These are phyloP conservation scores for Drosophila hamatofila DNA, from an alignment of 2,888 invertebrate genomes.

Conservation along the genomic window DNA sequence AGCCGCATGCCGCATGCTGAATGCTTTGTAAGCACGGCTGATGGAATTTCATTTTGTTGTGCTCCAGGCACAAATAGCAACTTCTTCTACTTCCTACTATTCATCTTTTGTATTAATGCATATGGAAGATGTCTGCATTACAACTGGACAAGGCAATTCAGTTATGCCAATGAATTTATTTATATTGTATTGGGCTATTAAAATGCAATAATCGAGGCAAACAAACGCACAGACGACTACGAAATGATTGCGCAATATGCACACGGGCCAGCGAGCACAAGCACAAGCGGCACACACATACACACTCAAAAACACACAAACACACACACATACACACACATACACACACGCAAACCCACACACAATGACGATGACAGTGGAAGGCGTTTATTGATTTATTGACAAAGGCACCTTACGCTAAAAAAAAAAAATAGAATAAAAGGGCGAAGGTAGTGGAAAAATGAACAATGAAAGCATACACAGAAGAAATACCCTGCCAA, in stretches of 20 bases:
- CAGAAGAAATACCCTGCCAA: slow-evolving; percentile 17
- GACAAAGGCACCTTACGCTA: slow-evolving; percentile 49
- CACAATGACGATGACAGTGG: slow-evolving; percentile 60
- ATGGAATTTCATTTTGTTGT: slow-evolving; percentile 63
- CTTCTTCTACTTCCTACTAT: background rate
- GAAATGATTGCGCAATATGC: slow-evolving; percentile 75
- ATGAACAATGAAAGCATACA: background rate
- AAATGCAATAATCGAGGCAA: slow-evolving; percentile 65
- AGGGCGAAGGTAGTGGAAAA: background rate
- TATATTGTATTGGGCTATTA: slow-evolving; percentile 70
- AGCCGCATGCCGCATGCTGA: slow-evolving; percentile 24
- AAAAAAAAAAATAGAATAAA: slow-evolving; percentile 12
- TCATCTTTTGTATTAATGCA: slow-evolving; percentile 30
- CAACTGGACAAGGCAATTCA: slow-evolving; percentile 16
- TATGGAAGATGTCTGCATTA: slow-evolving; percentile 51
- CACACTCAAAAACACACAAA: slow-evolving; percentile 5
- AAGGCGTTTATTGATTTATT: slow-evolving; percentile 72
- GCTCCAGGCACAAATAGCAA: background rate
- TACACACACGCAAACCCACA: slow-evolving; percentile 9
- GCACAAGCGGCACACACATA: slow-evolving; percentile 16
- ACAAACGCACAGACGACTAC: slow-evolving; percentile 57
- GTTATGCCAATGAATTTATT: slow-evolving; percentile 51
- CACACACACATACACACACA: slow-evolving; percentile 9
- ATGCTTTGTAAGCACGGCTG: slow-evolving; percentile 14
- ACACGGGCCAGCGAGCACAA: slow-evolving; percentile 71